These are phyloP conservation scores for Anguilla marmorata DNA, from an alignment of 2,797 vertebrate species.

Conservation along the genomic window DNA sequence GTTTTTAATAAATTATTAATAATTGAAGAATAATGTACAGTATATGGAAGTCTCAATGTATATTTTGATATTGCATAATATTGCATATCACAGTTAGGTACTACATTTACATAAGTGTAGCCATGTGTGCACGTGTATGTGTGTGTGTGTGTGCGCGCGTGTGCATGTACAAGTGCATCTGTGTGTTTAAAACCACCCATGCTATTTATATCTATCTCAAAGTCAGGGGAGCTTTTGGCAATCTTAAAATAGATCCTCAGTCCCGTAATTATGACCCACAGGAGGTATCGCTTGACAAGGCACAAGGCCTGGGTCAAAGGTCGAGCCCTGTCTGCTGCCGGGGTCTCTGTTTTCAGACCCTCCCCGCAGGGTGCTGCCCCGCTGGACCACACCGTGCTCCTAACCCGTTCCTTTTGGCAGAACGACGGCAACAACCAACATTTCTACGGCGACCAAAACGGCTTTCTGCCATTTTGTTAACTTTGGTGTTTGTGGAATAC, in stretches of 20 bases:
- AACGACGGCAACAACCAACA: conserved; percentile 20
- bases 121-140: conserved; percentile 18
- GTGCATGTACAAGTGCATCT: conserved; percentile 35
- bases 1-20: not conserved
- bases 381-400: conserved; percentile 43
- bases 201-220: conserved; percentile 58
- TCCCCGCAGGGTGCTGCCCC: conserved; percentile 55
- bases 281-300: conserved; percentile 70
- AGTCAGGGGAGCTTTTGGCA: conserved; percentile 45
- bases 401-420: conserved; percentile 9
- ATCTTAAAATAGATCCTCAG: conserved; percentile 59
- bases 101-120: not conserved
- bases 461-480: conserved; percentile 6
- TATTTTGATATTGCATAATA: not conserved
- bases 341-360: conserved; percentile 64
- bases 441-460: not conserved
- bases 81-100: not conserved
- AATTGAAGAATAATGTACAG: not conserved
- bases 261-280: conserved; percentile 59
- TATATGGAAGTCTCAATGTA: not conserved
- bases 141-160: conserved; percentile 32
- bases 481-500: not conserved
- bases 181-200: conserved; percentile 38
- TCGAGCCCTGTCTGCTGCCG: conserved; percentile 63
- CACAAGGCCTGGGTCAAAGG: conserved; percentile 75